Percentiles rank a stretch among this genome's conserved stretches.
phyloP scores from a whole-genome alignment of 2,888 invertebrate species.

The Digitonthophagus gazella region DNA sequence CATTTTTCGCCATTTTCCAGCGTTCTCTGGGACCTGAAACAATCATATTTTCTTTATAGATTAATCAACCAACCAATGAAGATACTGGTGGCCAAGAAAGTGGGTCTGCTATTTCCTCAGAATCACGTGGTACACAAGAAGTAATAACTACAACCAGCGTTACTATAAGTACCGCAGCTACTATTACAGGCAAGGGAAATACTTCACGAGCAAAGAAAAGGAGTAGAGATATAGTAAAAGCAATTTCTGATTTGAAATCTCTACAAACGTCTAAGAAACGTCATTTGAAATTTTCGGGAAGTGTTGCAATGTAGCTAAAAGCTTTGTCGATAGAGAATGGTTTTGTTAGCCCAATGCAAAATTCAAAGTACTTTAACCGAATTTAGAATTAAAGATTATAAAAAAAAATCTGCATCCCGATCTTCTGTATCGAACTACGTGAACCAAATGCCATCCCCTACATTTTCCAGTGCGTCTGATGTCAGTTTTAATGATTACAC shows the following conservation, averaged over 20 bases:
- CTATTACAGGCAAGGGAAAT: background rate
- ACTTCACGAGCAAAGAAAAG: slow-evolving; percentile 1
- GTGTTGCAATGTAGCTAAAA: slow-evolving; percentile 20
- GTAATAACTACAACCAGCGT: background rate
- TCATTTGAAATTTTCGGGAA: slow-evolving; percentile 20
- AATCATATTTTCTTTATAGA: background rate
- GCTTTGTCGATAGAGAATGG: slow-evolving; percentile 9
- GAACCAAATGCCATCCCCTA: background rate
- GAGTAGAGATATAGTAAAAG: background rate
- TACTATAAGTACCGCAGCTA: background rate
- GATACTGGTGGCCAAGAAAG: background rate
- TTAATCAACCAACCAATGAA: slow-evolving; percentile 2
- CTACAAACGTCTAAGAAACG: slow-evolving; percentile 21
- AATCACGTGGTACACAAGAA: background rate
- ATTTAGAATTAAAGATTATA: slow-evolving; percentile 20
- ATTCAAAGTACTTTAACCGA: slow-evolving; percentile 21
- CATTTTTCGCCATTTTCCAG: slow-evolving; percentile 17
- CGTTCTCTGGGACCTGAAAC: slow-evolving; percentile 15
- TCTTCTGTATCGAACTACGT: background rate
- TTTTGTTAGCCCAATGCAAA: slow-evolving; percentile 10
- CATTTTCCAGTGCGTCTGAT: background rate
- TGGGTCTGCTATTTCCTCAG: too few species aligned
- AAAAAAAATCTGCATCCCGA: background rate
- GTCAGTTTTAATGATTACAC: background rate
- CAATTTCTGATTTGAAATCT: slow-evolving; percentile 6